A percentile compares a stretch with the other conserved stretches of the same genome.
Evolutionary conservation across 2,113 vertebrate species (phyloP).

Genomic region (Xyrauchen texanus): DNA sequence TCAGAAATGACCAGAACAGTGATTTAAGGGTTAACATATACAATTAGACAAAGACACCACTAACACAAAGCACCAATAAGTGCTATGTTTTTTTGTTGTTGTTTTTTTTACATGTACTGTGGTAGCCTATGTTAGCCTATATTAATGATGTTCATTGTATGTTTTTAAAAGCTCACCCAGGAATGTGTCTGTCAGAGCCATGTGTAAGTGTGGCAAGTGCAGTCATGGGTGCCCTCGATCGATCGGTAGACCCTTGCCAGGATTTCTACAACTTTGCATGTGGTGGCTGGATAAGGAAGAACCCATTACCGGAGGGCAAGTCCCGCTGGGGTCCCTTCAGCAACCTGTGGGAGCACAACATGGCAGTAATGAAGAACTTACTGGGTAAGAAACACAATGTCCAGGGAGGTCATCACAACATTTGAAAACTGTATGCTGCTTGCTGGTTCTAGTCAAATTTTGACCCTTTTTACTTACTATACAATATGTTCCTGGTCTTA

Average conservation of each 20-base stretch:
- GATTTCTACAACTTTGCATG: constrained; percentile 94
- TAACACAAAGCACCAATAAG: too few relatives aligned
- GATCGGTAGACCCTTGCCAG: constrained; percentile 85
- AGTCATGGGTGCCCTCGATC: constrained; percentile 85
- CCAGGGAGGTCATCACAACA: background rate
- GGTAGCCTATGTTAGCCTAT: too few relatives aligned
- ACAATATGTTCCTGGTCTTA: too few relatives aligned
- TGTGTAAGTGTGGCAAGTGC: constrained; percentile 86
- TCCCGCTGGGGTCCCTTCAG: constrained; percentile 95
- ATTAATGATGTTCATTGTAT: background rate
- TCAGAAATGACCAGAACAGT: too few relatives aligned
- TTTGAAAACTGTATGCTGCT: too few relatives aligned
- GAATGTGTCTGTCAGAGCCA: constrained; percentile 82
- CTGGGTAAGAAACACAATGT: constrained; percentile 76
- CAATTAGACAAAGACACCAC: too few relatives aligned
- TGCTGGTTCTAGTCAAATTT: too few relatives aligned
- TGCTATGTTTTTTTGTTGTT: too few relatives aligned
- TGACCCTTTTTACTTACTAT: background rate
- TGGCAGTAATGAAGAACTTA: constrained; percentile 90
- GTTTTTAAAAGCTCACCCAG: constrained; percentile 66
- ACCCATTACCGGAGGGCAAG: constrained; percentile 90
- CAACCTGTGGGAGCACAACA: constrained; percentile 94
- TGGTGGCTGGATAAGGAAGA: constrained; percentile 91
- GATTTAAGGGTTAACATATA: too few relatives aligned
- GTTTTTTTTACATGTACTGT: too few relatives aligned